Evolutionary conservation across 1,140 invertebrate genomes (phyloP).

Genomic region (Monomorium pharaonis): DNA sequence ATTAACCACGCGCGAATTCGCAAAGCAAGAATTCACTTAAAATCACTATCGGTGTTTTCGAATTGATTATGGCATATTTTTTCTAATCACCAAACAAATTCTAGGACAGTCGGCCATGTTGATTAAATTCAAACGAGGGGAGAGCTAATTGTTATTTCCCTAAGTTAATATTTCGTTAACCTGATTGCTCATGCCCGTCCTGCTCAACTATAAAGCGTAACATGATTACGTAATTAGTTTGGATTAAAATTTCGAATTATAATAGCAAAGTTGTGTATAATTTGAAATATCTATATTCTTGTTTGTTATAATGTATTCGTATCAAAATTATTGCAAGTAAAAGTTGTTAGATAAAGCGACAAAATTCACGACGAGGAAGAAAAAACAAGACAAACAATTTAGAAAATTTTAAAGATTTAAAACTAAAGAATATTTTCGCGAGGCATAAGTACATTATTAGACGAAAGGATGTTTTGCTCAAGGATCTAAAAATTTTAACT

Average conservation of each 20-base stretch:
- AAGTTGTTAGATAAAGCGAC: background rate
- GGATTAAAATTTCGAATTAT: constrained; percentile 6
- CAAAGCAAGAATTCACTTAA: background rate
- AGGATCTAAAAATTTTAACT: no score
- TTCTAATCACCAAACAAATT: background rate
- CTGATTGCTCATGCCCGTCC: background rate
- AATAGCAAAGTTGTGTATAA: background rate
- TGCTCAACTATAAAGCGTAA: background rate
- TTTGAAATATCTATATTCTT: background rate
- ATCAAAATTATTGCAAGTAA: background rate
- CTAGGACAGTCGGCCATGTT: background rate
- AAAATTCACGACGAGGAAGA: background rate
- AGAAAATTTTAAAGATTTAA: background rate
- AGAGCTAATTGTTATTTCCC: background rate
- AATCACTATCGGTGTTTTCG: background rate
- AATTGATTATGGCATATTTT: background rate
- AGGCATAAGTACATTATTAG: background rate
- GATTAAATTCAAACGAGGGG: background rate
- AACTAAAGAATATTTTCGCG: background rate
- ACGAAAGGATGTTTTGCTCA: no score
- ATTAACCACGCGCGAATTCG: background rate
- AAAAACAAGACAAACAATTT: background rate
- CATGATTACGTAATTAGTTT: background rate
- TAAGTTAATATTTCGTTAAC: background rate
- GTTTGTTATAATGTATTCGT: background rate